phyloP scores from a whole-genome alignment of 2,797 vertebrate genomes.

The Hylomyscus alleni region DNA sequence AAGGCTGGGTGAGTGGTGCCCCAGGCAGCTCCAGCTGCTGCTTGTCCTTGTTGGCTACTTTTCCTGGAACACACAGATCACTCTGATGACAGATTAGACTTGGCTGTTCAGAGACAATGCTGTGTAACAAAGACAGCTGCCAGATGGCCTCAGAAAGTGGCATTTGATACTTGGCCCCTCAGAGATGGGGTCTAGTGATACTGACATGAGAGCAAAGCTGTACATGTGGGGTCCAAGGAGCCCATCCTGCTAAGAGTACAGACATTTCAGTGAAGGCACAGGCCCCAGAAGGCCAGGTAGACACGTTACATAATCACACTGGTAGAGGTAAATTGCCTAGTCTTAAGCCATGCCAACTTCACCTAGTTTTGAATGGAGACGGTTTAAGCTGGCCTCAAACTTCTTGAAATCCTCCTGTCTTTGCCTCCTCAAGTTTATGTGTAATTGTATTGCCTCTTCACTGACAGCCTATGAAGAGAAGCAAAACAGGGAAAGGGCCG shows the following conservation, averaged over 20 bases:
- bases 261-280: rapidly evolving
- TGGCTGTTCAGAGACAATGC: rapidly evolving
- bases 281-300: background rate
- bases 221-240: background rate
- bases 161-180: no score
- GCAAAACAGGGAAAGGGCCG: rapidly evolving
- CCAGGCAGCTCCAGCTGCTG: rapidly evolving
- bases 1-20: rapidly evolving
- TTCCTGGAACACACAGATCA: rapidly evolving
- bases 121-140: background rate
- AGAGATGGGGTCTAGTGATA: background rate
- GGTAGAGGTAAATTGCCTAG: background rate
- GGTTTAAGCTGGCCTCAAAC: background rate
- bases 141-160: rapidly evolving
- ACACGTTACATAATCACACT: background rate
- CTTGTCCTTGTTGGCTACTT: background rate
- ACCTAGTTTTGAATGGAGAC: background rate
- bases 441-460: background rate
- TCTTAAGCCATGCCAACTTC: background rate
- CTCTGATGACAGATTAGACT: rapidly evolving
- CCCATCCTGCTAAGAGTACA: no score
- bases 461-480: background rate
- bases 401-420: background rate
- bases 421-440: background rate
- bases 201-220: background rate